Evolutionary conservation across 2,888 invertebrate species (phyloP).

Genomic region (Andrena marginata): DNA sequence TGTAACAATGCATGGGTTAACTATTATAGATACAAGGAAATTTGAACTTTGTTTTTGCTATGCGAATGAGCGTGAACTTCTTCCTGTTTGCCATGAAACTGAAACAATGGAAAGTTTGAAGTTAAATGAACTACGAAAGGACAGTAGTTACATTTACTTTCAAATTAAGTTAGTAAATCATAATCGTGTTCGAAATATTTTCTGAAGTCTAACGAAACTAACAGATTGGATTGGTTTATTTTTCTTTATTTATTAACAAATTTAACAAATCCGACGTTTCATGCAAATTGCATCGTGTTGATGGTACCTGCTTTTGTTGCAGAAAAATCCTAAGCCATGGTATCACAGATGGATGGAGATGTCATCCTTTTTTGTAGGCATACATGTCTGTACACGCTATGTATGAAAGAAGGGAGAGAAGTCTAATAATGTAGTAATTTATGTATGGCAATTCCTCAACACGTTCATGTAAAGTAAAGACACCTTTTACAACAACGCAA

Average conservation of each 20-base stretch:
- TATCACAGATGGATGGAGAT: slow-evolving; percentile 69
- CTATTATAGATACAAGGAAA: neutral
- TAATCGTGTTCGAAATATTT: neutral
- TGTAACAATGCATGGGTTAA: neutral
- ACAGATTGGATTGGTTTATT: slow-evolving; percentile 28
- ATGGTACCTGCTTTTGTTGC: slow-evolving; percentile 69
- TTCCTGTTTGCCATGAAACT: neutral
- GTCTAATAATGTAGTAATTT: slow-evolving; percentile 58
- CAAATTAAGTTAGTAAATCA: neutral
- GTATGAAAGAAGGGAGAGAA: slow-evolving; percentile 14
- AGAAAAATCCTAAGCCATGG: slow-evolving; percentile 73
- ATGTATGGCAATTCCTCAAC: slow-evolving; percentile 67
- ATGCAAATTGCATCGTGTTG: slow-evolving; percentile 25
- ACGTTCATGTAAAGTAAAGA: slow-evolving; percentile 69
- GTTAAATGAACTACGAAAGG: neutral
- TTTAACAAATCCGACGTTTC: slow-evolving; percentile 25
- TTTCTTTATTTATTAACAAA: slow-evolving; percentile 32
- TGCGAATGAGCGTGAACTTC: neutral
- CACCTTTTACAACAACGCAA: slow-evolving; percentile 45
- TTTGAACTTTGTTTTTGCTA: neutral
- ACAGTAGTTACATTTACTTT: neutral
- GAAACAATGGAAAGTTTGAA: neutral
- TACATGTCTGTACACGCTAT: slow-evolving; percentile 8
- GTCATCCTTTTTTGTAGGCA: slow-evolving; percentile 62
- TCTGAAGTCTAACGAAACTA: neutral